Evolutionary conservation across 1,140 invertebrate genomes (phyloP), one percentile per base, ranked within the genome.

Genomic region (Drosophila burlai): DNA sequence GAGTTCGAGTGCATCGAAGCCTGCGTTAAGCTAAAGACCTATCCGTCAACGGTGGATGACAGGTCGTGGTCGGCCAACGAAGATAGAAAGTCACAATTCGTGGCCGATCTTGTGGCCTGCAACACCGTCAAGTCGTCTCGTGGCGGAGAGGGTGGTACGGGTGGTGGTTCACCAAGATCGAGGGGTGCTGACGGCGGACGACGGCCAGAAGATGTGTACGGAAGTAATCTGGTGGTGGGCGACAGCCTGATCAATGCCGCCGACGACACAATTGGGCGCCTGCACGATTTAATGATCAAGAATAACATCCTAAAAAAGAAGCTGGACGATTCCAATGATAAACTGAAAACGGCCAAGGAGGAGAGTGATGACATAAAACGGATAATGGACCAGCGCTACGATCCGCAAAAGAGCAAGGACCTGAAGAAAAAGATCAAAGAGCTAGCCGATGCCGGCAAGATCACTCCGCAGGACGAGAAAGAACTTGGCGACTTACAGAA

Each of bases 11-110:
- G 91, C 62, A 9, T 46, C 26, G 68, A 80, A 8, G 61, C 62
- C 7, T 91, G 91, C 45, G 85, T 92, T 0, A 87, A 83, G n/a
- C 21, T 92, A 3, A 92, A 92, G 42, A 89, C 60, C 26, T 92
- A 92, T 62, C 83, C 84, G 9, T 92, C 89, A 6, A 85, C 87
- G 16, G 18, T 77, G 5, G 91, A 92, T 54, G 84, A 91, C 61
- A 83, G 91, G 21, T 89, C 84, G 0, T 92, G 91, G 91, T 54
- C 91, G 8, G 83, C 75, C 29, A 71, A 81, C 71, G 82, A 91
- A 4, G 64, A 80, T 6, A 75, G 63, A 13, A 91, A 90, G 61
- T 90, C 91, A 8, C 79, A 77, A 3, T 92, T 87, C 52, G 72
- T 92, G 18, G 62, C 77, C 8, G 91, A 92, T 63, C 50, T 92